Percentiles rank a stretch among this genome's conserved stretches.
These are phyloP conservation scores for Leptobrachium leishanense DNA, from an alignment of 2,113 vertebrate species.

Conservation along the genomic window DNA sequence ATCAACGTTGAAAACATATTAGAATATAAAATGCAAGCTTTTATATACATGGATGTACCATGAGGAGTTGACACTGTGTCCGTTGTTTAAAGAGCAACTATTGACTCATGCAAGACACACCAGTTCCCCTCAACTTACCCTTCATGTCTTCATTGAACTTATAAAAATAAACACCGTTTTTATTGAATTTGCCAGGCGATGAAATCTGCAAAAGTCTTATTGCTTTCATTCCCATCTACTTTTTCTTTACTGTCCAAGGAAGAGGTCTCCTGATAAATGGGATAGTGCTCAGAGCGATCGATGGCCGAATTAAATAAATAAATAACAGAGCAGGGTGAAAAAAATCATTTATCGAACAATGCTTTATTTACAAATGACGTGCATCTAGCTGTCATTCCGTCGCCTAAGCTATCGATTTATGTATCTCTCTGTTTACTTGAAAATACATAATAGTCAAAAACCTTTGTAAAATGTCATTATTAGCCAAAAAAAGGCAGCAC, in stretches of 20 bases:
- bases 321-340: background rate
- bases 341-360: background rate
- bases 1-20: no score
- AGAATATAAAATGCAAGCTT: no score
- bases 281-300: constrained; percentile 28
- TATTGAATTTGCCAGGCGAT: constrained; percentile 40
- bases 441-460: no score
- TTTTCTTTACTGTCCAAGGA: constrained; percentile 6
- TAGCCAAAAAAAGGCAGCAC: no score
- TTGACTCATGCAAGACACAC: constrained; percentile 20
- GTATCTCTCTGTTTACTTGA: no score
- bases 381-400: background rate
- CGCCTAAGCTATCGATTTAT: background rate
- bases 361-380: background rate
- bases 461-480: no score
- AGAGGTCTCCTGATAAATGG: constrained; percentile 26
- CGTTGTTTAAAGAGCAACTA: constrained; percentile 29
- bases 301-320: constrained; percentile 12
- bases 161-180: constrained; percentile 43
- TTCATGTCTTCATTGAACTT: constrained; percentile 38
- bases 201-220: constrained; percentile 41
- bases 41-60: background rate
- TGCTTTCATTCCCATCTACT: constrained; percentile 1
- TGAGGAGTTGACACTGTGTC: constrained; percentile 19
- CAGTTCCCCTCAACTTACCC: constrained; percentile 12